Conservation (phyloP, 2,113 vertebrate genomes). For the Podilymbus podiceps region DNA sequence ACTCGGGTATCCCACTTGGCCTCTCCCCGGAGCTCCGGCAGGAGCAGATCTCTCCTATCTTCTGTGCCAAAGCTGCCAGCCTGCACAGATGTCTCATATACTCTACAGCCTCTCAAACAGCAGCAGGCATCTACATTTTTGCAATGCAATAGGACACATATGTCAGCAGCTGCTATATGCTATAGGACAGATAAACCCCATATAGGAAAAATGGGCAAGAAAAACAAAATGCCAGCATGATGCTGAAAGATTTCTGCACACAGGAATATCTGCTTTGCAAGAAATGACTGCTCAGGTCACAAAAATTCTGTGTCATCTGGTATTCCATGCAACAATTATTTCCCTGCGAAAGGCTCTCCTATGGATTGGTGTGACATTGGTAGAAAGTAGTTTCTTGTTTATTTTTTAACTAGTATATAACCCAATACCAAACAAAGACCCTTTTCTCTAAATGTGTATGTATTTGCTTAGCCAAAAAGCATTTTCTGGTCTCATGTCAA, state of each 20-base stretch:
- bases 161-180: not conserved
- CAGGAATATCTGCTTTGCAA: not conserved
- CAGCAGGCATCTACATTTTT: not conserved
- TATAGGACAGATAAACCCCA: not conserved
- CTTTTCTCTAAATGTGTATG: not conserved
- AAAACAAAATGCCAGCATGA: not conserved
- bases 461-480: not conserved
- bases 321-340: not conserved
- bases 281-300: not conserved
- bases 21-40: not conserved
- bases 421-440: not conserved
- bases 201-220: not conserved
- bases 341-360: not conserved
- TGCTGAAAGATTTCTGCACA: not conserved
- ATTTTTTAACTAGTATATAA: not conserved
- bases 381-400: not conserved
- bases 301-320: not conserved
- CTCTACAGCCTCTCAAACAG: not conserved
- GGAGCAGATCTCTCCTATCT: not conserved
- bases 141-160: not conserved
- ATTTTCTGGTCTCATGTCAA: not conserved
- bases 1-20: not conserved
- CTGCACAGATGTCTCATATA: not conserved
- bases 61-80: not conserved
- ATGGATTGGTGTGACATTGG: not conserved